These are phyloP conservation scores for Platyura marginata DNA, from an alignment of 1,140 invertebrate genomes.

Conservation along the genomic window DNA sequence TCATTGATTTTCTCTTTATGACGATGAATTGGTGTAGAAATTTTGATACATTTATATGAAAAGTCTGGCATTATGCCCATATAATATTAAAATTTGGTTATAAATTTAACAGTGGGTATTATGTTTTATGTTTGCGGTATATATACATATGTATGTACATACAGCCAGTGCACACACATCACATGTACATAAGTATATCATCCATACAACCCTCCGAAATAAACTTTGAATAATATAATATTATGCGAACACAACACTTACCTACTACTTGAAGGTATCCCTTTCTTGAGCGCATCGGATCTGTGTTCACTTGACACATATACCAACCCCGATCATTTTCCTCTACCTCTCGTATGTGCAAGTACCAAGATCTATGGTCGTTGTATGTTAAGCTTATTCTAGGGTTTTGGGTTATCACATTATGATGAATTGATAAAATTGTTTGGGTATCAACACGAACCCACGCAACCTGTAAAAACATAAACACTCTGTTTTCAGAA, in stretches of 20 bases:
- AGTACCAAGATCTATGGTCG: slow-evolving; percentile 73
- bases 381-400: slow-evolving; percentile 71
- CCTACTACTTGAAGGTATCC: slow-evolving; percentile 78
- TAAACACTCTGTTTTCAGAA: no score
- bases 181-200: no score
- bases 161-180: no score
- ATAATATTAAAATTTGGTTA: neutral
- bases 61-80: neutral
- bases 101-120: neutral
- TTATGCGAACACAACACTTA: slow-evolving; percentile 35
- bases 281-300: slow-evolving; percentile 66
- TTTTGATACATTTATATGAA: neutral
- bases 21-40: slow-evolving; percentile 8
- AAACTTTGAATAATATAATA: no score
- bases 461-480: slow-evolving; percentile 65
- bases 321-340: slow-evolving; percentile 62
- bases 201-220: no score
- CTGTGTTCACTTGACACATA: slow-evolving; percentile 34
- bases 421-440: slow-evolving; percentile 74
- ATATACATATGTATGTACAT: no score
- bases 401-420: slow-evolving; percentile 74
- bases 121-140: no score
- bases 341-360: slow-evolving; percentile 66
- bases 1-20: neutral
- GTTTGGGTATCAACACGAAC: slow-evolving; percentile 81